Conservation (phyloP, 2,113 vertebrate genomes). For the Lophotis ruficrista region DNA sequence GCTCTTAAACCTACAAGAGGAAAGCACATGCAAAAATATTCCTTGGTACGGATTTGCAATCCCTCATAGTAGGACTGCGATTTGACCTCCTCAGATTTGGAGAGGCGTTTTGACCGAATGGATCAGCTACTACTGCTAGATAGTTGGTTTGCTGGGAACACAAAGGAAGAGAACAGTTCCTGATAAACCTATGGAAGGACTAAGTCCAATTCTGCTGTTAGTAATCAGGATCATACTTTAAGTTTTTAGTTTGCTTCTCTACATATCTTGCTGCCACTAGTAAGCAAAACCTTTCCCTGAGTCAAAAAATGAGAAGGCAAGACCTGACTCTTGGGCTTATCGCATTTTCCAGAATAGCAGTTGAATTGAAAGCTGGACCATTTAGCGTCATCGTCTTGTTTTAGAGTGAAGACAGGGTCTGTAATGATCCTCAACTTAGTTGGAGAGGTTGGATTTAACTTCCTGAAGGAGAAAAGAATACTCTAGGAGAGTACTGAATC, state of each 20-base stretch:
- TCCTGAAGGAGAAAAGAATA: not conserved
- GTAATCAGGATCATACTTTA: not conserved
- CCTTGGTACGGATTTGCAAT: not conserved
- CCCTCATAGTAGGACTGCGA: too few species aligned
- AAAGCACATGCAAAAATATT: not conserved
- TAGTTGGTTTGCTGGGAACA: not conserved
- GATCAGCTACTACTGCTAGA: not conserved
- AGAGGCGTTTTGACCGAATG: not conserved
- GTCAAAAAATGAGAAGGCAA: not conserved
- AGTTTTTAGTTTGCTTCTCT: not conserved
- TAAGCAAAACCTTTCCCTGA: not conserved
- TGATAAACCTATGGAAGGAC: not conserved
- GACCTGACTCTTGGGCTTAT: not conserved
- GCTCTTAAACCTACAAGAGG: not conserved
- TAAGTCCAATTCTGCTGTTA: not conserved
- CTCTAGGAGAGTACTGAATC: not conserved
- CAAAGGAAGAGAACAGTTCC: not conserved
- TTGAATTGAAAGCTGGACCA: not conserved
- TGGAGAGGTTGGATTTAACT: not conserved
- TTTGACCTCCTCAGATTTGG: not conserved
- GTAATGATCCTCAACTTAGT: not conserved
- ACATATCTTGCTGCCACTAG: not conserved
- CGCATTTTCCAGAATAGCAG: not conserved
- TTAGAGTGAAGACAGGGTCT: not conserved
- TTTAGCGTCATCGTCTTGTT: not conserved